A percentile compares a stretch with the other conserved stretches of the same genome.
Conservation (phyloP, 2,797 vertebrate genomes). For the Liasis olivaceus region DNA sequence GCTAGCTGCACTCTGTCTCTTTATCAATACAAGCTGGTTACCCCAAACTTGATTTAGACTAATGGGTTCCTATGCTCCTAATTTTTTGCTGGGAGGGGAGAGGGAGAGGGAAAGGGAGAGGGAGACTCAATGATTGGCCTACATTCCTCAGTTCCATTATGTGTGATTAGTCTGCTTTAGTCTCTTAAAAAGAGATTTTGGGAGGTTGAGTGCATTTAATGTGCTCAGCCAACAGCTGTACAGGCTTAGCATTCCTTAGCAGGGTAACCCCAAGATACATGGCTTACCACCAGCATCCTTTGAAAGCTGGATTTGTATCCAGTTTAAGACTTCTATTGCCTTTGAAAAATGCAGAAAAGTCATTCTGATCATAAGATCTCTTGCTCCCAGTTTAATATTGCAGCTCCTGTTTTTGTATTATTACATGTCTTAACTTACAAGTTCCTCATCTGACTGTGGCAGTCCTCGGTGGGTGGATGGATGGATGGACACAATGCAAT, state of each 20-base stretch:
- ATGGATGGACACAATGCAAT: not conserved
- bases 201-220: not conserved
- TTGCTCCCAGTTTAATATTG: not conserved
- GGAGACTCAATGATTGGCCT: not conserved
- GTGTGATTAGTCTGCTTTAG: accelerated
- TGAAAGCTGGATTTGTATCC: accelerated
- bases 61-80: not conserved
- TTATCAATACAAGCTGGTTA: not conserved
- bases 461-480: not conserved
- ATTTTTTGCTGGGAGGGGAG: not conserved
- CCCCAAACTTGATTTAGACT: accelerated
- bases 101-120: not conserved
- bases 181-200: not conserved
- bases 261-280: slow-evolving; percentile 26
- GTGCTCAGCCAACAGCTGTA: not conserved
- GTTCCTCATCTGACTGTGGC: not conserved
- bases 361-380: not conserved
- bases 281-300: not conserved
- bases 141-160: slow-evolving; percentile 40
- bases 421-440: not conserved
- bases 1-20: not conserved
- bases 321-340: not conserved
- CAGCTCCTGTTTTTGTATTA: not conserved
- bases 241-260: not conserved
- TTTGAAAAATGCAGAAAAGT: slow-evolving; percentile 9